Evolutionary conservation across 1,140 invertebrate species (phyloP), one percentile per base, ranked within the genome.

Genomic region (Acromyrmex echinatior): DNA sequence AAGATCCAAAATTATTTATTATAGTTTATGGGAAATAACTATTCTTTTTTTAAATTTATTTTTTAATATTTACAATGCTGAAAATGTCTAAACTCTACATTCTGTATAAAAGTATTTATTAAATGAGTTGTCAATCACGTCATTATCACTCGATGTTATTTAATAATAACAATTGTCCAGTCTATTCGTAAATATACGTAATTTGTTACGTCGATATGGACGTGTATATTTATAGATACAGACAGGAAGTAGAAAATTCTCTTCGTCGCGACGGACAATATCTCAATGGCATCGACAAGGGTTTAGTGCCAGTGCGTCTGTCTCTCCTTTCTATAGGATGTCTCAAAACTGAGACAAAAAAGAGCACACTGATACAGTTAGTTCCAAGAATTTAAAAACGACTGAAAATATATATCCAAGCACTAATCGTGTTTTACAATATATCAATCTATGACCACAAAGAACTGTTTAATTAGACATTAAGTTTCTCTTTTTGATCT

Each of bases 211-310:
- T 39, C 56, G 70, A 18, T n/a, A 4, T 76, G 39, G n/a, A 21
- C 35, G 39, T 74, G 21, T 45, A 62, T 63, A 76, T 76, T 84
- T 84, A 82, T 62, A 84, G 70, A 84, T 76, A 21, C 56, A 84
- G 80, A 84, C 70, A 76, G 80, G 80, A 84, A 84, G 80, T 45
- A 74, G 80, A 82, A 82, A 82, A 82, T 82, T 62, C 56, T 74
- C 68, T 60, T 82, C 39, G 80, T 74, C 80, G 80, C 68, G 80
- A 74, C 68, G 12, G 68, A 62, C 56, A 62, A 82, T 82, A 82
- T 82, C 80, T 74, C 56, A 35, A 21, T 60, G 25, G 68, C 80
- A 82, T 82, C 80, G 25, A 74, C 56, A 6, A 18, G 56, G 68
- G 56, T 62, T 70, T 49, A 58, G 14, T 56, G 63, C 10, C 25